Base-by-base conservation (phyloP, 2,888 invertebrate species). In the Cyaniris semiargus region DNA sequence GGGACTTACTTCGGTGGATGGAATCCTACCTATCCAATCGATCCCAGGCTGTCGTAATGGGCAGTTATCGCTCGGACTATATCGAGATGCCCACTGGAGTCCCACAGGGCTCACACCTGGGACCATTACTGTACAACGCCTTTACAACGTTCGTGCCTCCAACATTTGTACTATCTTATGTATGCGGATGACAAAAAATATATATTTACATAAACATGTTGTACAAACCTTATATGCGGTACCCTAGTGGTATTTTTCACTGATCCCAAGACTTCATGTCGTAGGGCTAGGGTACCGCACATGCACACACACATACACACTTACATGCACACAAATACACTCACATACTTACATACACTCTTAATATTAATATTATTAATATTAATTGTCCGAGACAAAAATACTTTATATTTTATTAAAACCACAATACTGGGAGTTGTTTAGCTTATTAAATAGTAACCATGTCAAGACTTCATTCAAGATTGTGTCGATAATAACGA, bases 91-190 rank as follows among this genome's bases (percentile, higher is more conserved):
- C 79, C 0, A 80, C 80, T 34, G 81, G 83, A 1, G 82, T 83
- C 0, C 83, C 81, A 0, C 84, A 83, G 18, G 81, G 82, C 3
- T 83, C 82, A 1, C 80, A 81, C 70, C 75, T 83, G 3, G 80
- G 82, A 1, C 83, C 81, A 2, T 34, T 82, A 0, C 77, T 82
- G 6, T 81, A 82, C 48, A 80, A 80, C 31, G 77, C 78, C 1
- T 81, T 13, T 81, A 78, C 70, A 81, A 81, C 53, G 44, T 31
- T 77, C 27, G 4, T 78, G 76, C 38, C 72, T 80, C 21, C 27
- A 66, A n/a, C 2, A 78, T 53, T 27, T 79, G 7, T 27, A 56
- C 7, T 76, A 60, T 31, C 60, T 80, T 21, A 72, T 78, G 71
- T 79, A 76, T 71, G 79, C 79, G 8, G 80, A 80, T 23, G 79